Conservation (phyloP, 2,888 invertebrate genomes). For the Calliphora vomitoria region DNA sequence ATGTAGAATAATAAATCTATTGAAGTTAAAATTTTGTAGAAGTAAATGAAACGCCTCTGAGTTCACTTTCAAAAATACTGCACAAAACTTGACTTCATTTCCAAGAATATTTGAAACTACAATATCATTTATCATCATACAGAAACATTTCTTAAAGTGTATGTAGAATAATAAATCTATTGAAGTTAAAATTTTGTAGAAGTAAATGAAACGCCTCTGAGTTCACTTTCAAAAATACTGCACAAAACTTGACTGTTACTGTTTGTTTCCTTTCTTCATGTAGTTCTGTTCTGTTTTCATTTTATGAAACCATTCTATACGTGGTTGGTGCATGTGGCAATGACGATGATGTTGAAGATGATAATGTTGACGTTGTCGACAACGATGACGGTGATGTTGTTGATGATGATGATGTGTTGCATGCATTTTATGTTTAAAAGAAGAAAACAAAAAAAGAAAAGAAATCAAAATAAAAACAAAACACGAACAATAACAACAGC, state of each 20-base stretch:
- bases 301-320: conserved; percentile 36
- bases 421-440: conserved; percentile 56
- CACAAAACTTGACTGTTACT: conserved; percentile 47
- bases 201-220: conserved; percentile 50
- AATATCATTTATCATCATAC: background rate
- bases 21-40: background rate
- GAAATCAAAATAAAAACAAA: conserved; percentile 42
- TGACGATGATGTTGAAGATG: conserved; percentile 43
- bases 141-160: background rate
- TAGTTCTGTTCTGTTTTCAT: conserved; percentile 14
- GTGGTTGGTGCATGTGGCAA: conserved; percentile 39
- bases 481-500: conserved; percentile 38
- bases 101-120: background rate
- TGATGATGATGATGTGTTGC: conserved; percentile 62
- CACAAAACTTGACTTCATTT: conserved; percentile 11
- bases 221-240: conserved; percentile 54
- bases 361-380: conserved; percentile 45
- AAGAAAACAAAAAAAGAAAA: background rate
- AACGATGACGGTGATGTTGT: conserved; percentile 13
- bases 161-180: background rate
- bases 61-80: conserved; percentile 54
- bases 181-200: background rate
- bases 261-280: conserved; percentile 28
- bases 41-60: conserved; percentile 50
- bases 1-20: background rate